Conservation (phyloP, 92 coral and sea anemone species). For the Zoanthus solanderi region DNA sequence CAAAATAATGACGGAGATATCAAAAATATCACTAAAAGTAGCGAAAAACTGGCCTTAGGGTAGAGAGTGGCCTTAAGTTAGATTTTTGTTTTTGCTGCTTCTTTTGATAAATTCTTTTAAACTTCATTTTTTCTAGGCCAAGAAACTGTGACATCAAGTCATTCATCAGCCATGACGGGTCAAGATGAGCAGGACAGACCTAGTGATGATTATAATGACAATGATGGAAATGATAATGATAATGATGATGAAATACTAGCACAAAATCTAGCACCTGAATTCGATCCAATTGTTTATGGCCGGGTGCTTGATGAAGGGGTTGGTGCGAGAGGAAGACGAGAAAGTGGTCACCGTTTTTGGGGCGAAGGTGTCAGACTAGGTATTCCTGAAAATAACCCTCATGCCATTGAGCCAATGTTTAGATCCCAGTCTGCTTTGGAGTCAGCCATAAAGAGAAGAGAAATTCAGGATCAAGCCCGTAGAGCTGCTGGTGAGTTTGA, state of each 20-base stretch:
- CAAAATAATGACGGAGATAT: too few relatives aligned
- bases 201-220: conserved; percentile 3
- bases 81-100: too few relatives aligned
- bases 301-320: conserved; percentile 18
- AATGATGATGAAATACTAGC: conserved; percentile 18
- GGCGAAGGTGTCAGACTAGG: conserved; percentile 91
- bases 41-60: too few relatives aligned
- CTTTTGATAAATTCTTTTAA: neutral
- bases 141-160: neutral
- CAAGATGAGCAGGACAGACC: conserved; percentile 17
- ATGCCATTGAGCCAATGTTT: conserved; percentile 67
- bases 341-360: conserved; percentile 61
- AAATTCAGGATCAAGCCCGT: conserved; percentile 58
- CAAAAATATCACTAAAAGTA: too few relatives aligned
- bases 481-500: conserved; percentile 52
- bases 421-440: conserved; percentile 83
- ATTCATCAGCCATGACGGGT: neutral
- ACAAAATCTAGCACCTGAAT: neutral
- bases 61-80: too few relatives aligned
- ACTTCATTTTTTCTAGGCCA: neutral
- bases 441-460: conserved; percentile 84
- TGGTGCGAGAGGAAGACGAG: conserved; percentile 40
- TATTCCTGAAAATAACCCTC: conserved; percentile 78
- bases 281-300: conserved; percentile 20
- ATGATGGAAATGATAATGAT: neutral